Evolutionary conservation across 2,113 vertebrate species (phyloP), one percentile per base, ranked within the genome.

Genomic region (Gobius niger): DNA sequence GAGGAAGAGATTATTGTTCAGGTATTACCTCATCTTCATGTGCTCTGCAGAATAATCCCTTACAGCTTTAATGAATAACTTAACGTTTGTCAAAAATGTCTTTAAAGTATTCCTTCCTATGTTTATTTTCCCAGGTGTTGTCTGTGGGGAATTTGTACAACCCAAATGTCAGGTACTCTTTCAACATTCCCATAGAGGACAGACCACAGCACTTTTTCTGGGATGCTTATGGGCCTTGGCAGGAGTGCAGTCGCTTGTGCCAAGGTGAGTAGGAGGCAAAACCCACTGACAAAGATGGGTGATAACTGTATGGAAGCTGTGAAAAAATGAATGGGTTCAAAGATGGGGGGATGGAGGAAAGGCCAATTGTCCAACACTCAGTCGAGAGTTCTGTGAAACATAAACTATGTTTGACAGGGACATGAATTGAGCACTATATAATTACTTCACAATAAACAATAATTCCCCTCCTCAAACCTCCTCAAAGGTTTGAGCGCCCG

Each of bases 181-280:
- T 96, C 90, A 99, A 96, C 91, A 92, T 99, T 80, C 98, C 97
- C 9, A 97, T 98, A 64, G 96, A 98, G 85, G 97, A 96, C 83
- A 95, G 93, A 83, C 94, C 94, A 76, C 95, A 98, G 79, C 95
- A 94, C 80, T 99, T 96, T 86, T 94, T 96, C 87, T 99, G 98
- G 98, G 96, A 98, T 68, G 90, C 88, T 0, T 95, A 95, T n/a
- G 97, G 98, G 62, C 95, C 96, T 0, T 99, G 96, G 96, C 96
- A 98, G 83, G 90, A 96, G 47, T 99, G 98, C 88, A 98, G 92
- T 86, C 95, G 92, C 49, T 91, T 96, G 79, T 99, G 98, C 89
- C 96, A 98, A 96, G 98, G 98, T 99, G 86, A 91, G 87, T 66
- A 76, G 77, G 97, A 77, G 74, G 68, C 59, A 72, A 66, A 73